Evolutionary conservation across 2,797 vertebrate species (phyloP).

Genomic region (Galagoides demidoff): DNA sequence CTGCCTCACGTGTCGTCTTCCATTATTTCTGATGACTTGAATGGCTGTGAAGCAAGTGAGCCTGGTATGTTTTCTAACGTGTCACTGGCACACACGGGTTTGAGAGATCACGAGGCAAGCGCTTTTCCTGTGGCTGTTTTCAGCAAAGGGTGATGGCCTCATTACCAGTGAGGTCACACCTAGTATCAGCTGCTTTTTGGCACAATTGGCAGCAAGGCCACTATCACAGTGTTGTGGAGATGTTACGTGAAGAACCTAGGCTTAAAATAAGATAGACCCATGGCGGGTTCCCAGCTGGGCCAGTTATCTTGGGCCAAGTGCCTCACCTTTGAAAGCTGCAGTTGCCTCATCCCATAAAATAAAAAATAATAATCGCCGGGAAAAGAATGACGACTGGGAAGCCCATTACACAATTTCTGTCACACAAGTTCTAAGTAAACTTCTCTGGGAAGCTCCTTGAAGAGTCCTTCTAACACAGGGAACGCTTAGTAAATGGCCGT

Average conservation of each 20-base stretch:
- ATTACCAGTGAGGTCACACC: neutral
- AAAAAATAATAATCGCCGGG: neutral
- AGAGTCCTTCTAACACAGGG: neutral
- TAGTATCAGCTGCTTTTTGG: neutral
- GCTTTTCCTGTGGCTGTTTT: neutral
- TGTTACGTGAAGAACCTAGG: neutral
- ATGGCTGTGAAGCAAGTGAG: neutral
- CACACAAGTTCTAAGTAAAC: neutral
- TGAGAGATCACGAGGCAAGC: neutral
- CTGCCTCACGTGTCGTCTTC: constrained; percentile 8
- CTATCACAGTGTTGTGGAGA: neutral
- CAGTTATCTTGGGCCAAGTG: neutral
- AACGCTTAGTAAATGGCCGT: neutral
- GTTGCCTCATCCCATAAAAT: neutral
- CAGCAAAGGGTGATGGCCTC: neutral
- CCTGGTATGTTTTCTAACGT: neutral
- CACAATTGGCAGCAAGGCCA: neutral
- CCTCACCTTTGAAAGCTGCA: neutral
- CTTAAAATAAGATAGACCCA: neutral
- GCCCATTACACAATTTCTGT: neutral
- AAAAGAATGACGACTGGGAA: neutral
- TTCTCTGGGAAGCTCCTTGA: neutral
- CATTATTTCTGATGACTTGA: constrained; percentile 55
- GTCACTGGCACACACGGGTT: neutral
- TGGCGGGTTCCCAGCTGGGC: neutral